Evolutionary conservation across 2,113 vertebrate species (phyloP).

Genomic region (Oxygymnocypris stewartii): DNA sequence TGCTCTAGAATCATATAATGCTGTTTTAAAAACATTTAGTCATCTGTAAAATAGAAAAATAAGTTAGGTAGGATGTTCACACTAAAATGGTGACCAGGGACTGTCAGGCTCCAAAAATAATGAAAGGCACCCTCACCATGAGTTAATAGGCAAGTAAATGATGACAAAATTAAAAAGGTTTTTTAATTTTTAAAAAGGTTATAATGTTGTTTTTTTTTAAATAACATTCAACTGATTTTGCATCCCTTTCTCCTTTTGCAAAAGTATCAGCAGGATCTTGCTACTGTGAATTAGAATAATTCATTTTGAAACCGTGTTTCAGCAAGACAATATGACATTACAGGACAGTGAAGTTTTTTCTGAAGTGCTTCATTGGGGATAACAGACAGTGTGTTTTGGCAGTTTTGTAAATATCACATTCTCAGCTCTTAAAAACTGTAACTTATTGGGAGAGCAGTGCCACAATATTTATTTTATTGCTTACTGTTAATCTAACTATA

Average conservation of each 20-base stretch:
- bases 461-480: slow-evolving; percentile 8
- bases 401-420: neutral
- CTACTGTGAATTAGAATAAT: neutral
- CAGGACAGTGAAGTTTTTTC: neutral
- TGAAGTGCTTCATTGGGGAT: neutral
- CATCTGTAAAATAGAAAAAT: neutral
- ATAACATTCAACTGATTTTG: neutral
- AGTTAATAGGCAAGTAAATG: neutral
- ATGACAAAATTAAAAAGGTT: neutral
- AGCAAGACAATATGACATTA: neutral
- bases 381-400: neutral
- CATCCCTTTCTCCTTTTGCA: neutral
- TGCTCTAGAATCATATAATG: neutral
- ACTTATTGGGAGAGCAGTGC: neutral
- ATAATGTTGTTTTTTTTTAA: neutral
- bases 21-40: neutral
- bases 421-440: neutral
- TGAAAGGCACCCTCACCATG: neutral
- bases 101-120: neutral
- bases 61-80: neutral
- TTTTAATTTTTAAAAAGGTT: neutral
- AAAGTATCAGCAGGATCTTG: neutral
- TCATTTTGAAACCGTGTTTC: neutral
- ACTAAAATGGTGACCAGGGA: neutral
- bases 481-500: slow-evolving; percentile 1